Evolutionary conservation across 2,113 vertebrate species (phyloP).

Genomic region (Pseudorhombus dupliciocellatus): DNA sequence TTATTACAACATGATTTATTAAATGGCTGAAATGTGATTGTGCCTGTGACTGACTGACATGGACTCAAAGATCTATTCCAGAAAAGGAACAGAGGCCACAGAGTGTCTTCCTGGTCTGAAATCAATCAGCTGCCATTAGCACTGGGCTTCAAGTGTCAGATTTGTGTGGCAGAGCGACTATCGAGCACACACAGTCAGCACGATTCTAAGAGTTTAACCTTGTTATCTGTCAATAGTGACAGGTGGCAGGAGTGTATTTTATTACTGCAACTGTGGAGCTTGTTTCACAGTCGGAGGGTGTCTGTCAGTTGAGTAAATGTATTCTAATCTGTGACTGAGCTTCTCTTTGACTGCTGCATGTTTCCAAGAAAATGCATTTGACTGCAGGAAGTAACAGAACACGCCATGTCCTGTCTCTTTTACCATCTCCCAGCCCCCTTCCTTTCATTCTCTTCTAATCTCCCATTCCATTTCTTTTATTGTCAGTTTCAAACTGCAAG

Average conservation of each 20-base stretch:
- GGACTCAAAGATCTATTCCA: slow-evolving; percentile 12
- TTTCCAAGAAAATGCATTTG: slow-evolving; percentile 51
- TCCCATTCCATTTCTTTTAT: slow-evolving; percentile 28
- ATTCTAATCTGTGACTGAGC: slow-evolving; percentile 64
- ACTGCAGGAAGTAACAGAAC: slow-evolving; percentile 49
- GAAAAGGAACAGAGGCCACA: slow-evolving; percentile 22
- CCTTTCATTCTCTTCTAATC: slow-evolving; percentile 5
- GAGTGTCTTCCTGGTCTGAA: slow-evolving; percentile 46
- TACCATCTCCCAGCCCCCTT: not conserved
- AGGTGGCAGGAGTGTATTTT: slow-evolving; percentile 55
- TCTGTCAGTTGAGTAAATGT: slow-evolving; percentile 57
- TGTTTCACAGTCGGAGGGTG: slow-evolving; percentile 61
- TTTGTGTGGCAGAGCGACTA: slow-evolving; percentile 51
- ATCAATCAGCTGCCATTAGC: slow-evolving; percentile 72
- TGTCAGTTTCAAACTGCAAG: slow-evolving; percentile 33
- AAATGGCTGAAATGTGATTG: slow-evolving; percentile 14
- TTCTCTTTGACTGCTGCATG: slow-evolving; percentile 33
- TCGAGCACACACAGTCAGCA: slow-evolving; percentile 59
- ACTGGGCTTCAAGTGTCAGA: slow-evolving; percentile 71
- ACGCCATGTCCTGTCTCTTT: slow-evolving; percentile 16
- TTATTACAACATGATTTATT: slow-evolving; percentile 4
- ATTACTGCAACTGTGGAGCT: slow-evolving; percentile 53
- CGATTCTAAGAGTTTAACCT: slow-evolving; percentile 69
- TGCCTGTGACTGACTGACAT: slow-evolving; percentile 28
- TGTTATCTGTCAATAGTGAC: slow-evolving; percentile 74